Base-by-base conservation (phyloP, 1,140 invertebrate genomes). In the Diachasma alloeum region DNA sequence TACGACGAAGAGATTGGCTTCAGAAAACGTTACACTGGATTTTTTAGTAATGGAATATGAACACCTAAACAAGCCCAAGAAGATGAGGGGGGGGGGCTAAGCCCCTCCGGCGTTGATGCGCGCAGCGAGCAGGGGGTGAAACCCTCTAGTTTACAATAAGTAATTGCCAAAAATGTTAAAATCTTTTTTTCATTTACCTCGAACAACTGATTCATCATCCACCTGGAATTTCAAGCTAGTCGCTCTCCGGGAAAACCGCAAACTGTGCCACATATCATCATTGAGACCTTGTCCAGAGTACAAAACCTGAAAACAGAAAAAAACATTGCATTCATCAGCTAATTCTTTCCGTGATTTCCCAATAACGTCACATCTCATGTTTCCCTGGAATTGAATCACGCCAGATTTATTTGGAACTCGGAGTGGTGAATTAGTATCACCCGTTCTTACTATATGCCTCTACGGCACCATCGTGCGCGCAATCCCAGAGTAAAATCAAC, bases 181-280 rank as follows among this genome's bases (percentile, higher is more conserved):
- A 56, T 22, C 2, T 63, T n/a, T n/a, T n/a, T n/a, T 11, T 13
- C 4, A 53, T 91, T 92, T 93, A 97, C 97, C 95, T 92, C 93
- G 92, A 78, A 96, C 92, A 77, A 95, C 92, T 76, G 93, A 89
- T 83, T 95, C 94, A 80, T 94, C 92, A 90, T 99, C 97, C 75
- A 98, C 92, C 89, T 95, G 94, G 53, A 98, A 91, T 95, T 94
- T 77, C 76, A 83, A 48, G 78, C 36, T 79, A 77, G 56, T 94
- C 0, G 96, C 96, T 81, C 96, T 91, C 72, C 97, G 92, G 1
- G 94, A 95, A 82, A 98, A 95, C 53, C 93, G 92, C 26, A 98
- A 91, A 2, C 96, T 96, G 88, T 99, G 98, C 97, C 97, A 99
- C 85, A 94, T 93, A 85, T 98, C 96, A 86, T 99, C 97, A 84